Conservation (phyloP, 1,140 invertebrate species). For the Diploscapter pachys region DNA sequence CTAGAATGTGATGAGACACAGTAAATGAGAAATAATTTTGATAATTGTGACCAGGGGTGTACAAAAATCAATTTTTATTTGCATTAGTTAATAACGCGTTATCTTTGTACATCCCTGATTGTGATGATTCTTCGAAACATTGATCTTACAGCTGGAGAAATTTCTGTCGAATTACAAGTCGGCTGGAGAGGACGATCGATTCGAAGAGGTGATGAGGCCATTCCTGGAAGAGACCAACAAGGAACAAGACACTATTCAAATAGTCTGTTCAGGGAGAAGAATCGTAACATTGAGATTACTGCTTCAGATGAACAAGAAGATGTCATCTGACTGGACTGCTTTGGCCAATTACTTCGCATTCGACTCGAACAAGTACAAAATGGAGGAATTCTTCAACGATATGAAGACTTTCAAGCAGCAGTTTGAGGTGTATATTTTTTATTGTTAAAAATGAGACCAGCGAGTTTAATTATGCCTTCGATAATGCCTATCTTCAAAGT, state of each 20-base stretch:
- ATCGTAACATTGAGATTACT: slow-evolving; percentile 57
- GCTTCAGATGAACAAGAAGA: slow-evolving; percentile 76
- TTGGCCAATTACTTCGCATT: slow-evolving; percentile 87
- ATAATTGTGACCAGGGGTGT: background rate
- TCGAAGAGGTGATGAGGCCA: slow-evolving; percentile 54
- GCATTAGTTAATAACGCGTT: too few relatives aligned
- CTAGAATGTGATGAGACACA: too few relatives aligned
- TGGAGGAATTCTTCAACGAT: slow-evolving; percentile 93
- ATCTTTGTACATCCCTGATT: too few relatives aligned
- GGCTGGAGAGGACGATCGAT: slow-evolving; percentile 30
- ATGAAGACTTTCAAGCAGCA: slow-evolving; percentile 90
- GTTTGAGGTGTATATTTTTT: slow-evolving; percentile 73
- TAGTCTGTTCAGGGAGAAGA: slow-evolving; percentile 48
- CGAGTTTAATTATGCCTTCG: too few relatives aligned
- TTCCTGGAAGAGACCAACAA: slow-evolving; percentile 77
- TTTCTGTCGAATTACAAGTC: slow-evolving; percentile 35
- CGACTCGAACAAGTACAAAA: slow-evolving; percentile 84
- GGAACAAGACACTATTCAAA: slow-evolving; percentile 80
- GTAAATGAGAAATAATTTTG: too few relatives aligned
- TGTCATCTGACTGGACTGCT: slow-evolving; percentile 78
- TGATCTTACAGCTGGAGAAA: slow-evolving; percentile 37
- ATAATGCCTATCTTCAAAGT: too few relatives aligned
- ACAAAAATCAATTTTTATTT: background rate
- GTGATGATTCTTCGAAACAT: too few relatives aligned
- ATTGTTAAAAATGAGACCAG: too few relatives aligned